Percentiles rank a stretch among this genome's conserved stretches.
Conservation (phyloP, 2,797 vertebrate genomes). For the Enteromius treurensis region DNA sequence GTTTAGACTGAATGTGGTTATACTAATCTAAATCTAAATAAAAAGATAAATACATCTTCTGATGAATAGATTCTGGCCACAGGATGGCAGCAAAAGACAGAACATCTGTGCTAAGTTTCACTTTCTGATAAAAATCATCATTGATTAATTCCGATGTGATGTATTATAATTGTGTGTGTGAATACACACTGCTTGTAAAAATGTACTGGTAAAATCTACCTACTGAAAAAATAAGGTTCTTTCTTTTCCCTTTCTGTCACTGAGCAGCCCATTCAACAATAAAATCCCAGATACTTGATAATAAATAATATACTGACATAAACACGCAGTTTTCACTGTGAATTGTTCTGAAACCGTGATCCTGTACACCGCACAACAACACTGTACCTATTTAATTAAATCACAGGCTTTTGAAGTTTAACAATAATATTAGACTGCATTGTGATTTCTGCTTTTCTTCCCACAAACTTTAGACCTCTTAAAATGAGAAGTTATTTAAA, state of each 20-base stretch:
- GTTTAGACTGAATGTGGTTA: background rate
- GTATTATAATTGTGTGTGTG: background rate
- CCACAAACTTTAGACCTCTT: background rate
- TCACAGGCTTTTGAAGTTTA: too few species aligned
- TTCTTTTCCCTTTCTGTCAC: background rate
- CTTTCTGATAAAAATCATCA: background rate
- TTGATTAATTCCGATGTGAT: background rate
- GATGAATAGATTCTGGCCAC: slow-evolving; percentile 55
- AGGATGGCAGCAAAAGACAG: slow-evolving; percentile 68
- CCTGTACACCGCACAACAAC: too few species aligned
- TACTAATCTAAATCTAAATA: background rate
- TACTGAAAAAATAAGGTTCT: background rate
- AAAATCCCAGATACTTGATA: background rate
- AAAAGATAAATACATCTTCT: background rate
- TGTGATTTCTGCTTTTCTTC: background rate
- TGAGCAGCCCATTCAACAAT: background rate
- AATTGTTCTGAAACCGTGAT: background rate
- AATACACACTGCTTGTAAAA: background rate
- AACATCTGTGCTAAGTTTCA: background rate
- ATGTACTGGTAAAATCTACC: background rate
- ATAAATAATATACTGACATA: background rate
- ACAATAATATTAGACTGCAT: too few species aligned
- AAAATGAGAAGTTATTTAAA: too few species aligned
- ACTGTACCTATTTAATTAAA: too few species aligned
- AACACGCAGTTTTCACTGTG: background rate